Conservation (phyloP, 2,113 vertebrate species). For the Engystomops pustulosus region DNA sequence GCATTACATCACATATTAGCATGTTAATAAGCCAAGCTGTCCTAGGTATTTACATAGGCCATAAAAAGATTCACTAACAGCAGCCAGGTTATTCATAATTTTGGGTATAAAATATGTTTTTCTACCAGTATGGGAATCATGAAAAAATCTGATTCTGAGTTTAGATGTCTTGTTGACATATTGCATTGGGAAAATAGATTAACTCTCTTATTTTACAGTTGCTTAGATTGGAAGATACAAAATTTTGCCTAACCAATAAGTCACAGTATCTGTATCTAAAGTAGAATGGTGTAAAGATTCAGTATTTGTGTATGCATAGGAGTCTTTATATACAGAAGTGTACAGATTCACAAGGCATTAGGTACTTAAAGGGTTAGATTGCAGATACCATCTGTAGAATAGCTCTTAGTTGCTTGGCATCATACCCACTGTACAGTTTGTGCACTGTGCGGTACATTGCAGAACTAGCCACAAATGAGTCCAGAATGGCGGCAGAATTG, state of each 20-base stretch:
- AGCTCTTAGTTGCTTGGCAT: conserved; percentile 23
- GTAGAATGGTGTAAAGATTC: neutral
- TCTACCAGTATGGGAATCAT: neutral
- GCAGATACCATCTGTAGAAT: conserved; percentile 35
- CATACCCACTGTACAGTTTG: conserved; percentile 37
- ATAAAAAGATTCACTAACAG: neutral
- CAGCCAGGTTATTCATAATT: neutral
- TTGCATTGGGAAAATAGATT: neutral
- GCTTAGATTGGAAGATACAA: neutral
- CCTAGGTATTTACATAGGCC: neutral
- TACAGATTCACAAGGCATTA: neutral
- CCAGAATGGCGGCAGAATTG: conserved; percentile 34
- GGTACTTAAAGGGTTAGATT: neutral
- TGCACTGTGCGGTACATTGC: conserved; percentile 12
- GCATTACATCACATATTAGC: neutral
- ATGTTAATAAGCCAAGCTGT: neutral
- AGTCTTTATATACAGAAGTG: neutral
- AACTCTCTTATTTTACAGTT: neutral
- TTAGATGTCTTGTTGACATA: neutral
- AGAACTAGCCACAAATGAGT: conserved; percentile 40
- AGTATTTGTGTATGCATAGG: neutral
- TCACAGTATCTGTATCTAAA: neutral
- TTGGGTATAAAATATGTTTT: neutral
- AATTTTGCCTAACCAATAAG: neutral
- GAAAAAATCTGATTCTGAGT: too few species aligned